Evolutionary conservation across 2,888 invertebrate genomes (phyloP), one percentile per base, ranked within the genome.

Genomic region (Idaea straminata): DNA sequence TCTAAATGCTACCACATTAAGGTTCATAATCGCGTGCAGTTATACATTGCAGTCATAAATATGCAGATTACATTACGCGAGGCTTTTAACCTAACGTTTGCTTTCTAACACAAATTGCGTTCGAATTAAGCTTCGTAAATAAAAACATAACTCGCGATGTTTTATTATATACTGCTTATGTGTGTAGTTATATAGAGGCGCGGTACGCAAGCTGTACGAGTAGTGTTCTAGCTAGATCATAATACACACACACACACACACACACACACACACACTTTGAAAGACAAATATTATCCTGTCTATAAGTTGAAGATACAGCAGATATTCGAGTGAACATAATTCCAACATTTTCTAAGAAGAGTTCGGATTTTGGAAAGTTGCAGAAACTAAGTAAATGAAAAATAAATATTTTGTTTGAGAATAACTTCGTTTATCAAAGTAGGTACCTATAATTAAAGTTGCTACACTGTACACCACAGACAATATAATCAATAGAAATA

Each of bases 21-120:
- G 66, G 62, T 15, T 13, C 63, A 61, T 34, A 69, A 38, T 73
- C 47, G 47, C 5, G 7, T 10, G 47, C 63, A 35, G 16, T 38
- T 58, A 25, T 25, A n/a, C 34, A 16, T 62, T 6, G 7, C 47
- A n/a, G 36, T 35, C 57, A 68, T 63, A 73, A 69, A 65, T 67
- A 73, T 71, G 69, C 64, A 72, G 65, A 69, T 72, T 71, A 69
- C 65, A 65, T 66, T 47, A 47, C 47, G 47, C 47, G 47, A 47
- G 47, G 13, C 47, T 47, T 47, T 47, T 47, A 47, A 47, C 47
- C 47, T 47, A 10, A 47, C 7, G 47, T 47, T 47, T 47, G 47
- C 47, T 47, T 47, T 47, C 47, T 47, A 10, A 47, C 47, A 13
- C 47, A 47, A 5, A 47, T 47, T 47, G 47, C 47, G 47, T 47